A percentile compares a stretch with the other conserved stretches of the same genome.
Conservation (phyloP, 2,113 vertebrate species). For the Cromileptes altivelis region DNA sequence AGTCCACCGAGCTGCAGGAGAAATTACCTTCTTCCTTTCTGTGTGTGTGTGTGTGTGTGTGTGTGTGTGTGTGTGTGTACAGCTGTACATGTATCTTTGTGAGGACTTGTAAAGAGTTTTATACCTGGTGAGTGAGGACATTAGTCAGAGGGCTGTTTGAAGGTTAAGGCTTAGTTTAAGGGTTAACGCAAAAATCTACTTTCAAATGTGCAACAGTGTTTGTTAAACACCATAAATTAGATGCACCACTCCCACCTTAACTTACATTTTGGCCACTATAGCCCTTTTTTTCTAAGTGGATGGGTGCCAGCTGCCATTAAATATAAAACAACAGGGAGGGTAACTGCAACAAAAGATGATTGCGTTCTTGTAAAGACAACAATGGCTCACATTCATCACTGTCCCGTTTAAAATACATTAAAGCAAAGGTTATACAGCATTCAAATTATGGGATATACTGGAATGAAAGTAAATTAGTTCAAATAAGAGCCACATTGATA, state of each 20-base stretch:
- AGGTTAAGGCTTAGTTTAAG: not conserved
- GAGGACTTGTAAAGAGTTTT: not conserved
- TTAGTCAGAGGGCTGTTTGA: not conserved
- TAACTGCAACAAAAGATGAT: no score
- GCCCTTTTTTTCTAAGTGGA: no score
- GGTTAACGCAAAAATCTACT: not conserved
- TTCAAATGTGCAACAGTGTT: not conserved
- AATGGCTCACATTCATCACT: not conserved
- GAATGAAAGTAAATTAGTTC: not conserved
- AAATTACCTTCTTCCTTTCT: constrained; percentile 21
- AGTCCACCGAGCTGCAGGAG: constrained; percentile 20
- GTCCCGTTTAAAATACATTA: no score
- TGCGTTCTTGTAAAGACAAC: no score
- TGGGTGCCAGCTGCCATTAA: no score
- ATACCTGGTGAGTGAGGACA: not conserved
- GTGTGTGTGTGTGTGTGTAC: not conserved
- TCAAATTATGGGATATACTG: not conserved
- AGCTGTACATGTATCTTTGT: not conserved
- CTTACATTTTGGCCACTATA: not conserved
- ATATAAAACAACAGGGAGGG: no score
- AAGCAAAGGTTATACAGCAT: not conserved
- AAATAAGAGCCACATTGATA: not conserved
- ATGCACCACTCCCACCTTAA: not conserved
- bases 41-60: not conserved
- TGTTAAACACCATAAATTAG: not conserved